phyloP scores from a whole-genome alignment of 37 sponge, comb jelly and placozoan species.

The Crambe crambe region DNA sequence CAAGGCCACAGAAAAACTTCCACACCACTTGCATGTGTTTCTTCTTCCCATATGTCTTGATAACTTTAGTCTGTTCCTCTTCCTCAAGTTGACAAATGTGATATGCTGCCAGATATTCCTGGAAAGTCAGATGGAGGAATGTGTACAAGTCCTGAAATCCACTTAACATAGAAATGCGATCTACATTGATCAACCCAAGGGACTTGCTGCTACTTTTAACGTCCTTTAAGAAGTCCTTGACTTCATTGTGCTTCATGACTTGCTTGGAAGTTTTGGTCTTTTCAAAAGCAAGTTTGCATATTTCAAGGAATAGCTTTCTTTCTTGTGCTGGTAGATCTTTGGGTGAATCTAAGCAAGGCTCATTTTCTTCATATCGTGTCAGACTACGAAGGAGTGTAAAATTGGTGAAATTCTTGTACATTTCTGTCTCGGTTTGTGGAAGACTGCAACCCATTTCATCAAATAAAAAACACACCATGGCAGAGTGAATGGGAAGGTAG shows the following conservation, averaged over 20 bases:
- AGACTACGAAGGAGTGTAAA: conserved; percentile 16
- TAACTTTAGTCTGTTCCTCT: background rate
- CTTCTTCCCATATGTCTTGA: background rate
- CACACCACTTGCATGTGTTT: conserved; percentile 31
- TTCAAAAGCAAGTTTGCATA: conserved; percentile 24
- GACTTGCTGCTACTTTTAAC: background rate
- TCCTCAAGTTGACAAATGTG: background rate
- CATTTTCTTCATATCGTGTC: background rate
- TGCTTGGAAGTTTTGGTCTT: background rate
- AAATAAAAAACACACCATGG: conserved; percentile 7
- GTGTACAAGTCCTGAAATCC: background rate
- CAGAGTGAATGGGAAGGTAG: conserved; percentile 10
- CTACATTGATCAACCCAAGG: conserved; percentile 13
- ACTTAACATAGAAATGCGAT: background rate
- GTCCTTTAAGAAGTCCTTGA: background rate
- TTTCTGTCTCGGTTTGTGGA: conserved; percentile 52
- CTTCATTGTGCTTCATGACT: background rate
- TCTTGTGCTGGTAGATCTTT: background rate
- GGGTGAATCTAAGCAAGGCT: background rate
- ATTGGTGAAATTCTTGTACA: conserved; percentile 26
- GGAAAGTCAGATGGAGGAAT: conserved; percentile 53
- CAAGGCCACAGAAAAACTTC: conserved; percentile 53
- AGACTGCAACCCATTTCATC: background rate
- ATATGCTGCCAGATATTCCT: conserved; percentile 59
- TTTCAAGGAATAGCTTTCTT: background rate